Evolutionary conservation across 2,113 vertebrate species (phyloP).

Genomic region (Entomyzon cyanotis): DNA sequence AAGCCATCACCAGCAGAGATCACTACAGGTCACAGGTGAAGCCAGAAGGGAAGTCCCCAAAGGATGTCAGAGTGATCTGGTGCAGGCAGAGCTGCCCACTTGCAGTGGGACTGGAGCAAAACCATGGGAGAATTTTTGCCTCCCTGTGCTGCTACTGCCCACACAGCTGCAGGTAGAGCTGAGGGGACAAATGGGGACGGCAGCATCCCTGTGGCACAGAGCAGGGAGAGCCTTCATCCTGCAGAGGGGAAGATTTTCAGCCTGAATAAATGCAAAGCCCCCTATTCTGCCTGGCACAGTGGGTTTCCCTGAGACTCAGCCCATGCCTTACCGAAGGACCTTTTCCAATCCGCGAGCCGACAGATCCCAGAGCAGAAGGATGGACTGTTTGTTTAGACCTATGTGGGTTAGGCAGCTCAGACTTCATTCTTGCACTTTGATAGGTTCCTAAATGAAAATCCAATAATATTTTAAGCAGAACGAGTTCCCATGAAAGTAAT

Average conservation of each 20-base stretch:
- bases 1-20: background rate
- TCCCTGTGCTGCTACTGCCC: accelerated
- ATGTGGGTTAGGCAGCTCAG: slow-evolving; percentile 64
- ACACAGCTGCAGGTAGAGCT: background rate
- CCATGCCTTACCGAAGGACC: background rate
- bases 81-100: background rate
- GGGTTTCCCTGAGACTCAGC: slow-evolving; percentile 18
- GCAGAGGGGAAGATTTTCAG: background rate
- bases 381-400: slow-evolving; percentile 62
- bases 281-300: background rate
- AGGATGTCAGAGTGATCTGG: background rate
- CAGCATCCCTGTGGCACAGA: background rate
- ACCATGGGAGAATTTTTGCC: background rate
- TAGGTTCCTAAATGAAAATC: slow-evolving; percentile 70
- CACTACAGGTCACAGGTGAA: background rate
- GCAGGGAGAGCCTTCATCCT: background rate
- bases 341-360: background rate
- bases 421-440: slow-evolving; percentile 62
- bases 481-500: slow-evolving; percentile 66
- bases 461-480: slow-evolving; percentile 70
- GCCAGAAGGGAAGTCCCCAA: background rate
- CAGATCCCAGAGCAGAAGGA: slow-evolving; percentile 29
- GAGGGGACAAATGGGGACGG: background rate
- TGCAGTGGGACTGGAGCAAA: background rate
- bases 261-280: slow-evolving; percentile 8